These are phyloP conservation scores for Aldrovandia affinis DNA, from an alignment of 2,797 vertebrate genomes.

Conservation along the genomic window DNA sequence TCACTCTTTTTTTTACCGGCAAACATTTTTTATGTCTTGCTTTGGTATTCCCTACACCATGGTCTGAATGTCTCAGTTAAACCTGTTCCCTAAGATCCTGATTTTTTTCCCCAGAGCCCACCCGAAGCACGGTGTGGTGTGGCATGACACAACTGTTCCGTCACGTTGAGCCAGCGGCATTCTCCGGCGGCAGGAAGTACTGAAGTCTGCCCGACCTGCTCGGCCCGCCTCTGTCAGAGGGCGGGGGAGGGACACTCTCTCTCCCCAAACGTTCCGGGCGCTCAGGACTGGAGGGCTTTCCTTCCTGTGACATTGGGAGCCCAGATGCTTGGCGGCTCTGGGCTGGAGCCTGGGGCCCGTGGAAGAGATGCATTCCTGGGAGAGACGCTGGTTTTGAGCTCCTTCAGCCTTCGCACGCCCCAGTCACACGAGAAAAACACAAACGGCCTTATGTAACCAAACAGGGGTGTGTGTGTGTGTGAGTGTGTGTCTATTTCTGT, in stretches of 20 bases:
- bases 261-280: conserved; percentile 54
- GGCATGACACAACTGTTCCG: neutral
- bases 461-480: conserved; percentile 35
- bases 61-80: conserved; percentile 56
- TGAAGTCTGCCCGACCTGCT: conserved; percentile 63
- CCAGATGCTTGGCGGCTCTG: conserved; percentile 67
- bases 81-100: neutral
- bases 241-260: neutral
- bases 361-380: conserved; percentile 60
- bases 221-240: neutral
- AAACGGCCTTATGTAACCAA: conserved; percentile 52
- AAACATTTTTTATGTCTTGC: conserved; percentile 52
- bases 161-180: conserved; percentile 38
- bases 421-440: conserved; percentile 49
- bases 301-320: conserved; percentile 68
- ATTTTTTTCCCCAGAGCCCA: neutral
- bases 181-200: conserved; percentile 63
- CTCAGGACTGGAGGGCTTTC: conserved; percentile 59
- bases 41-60: conserved; percentile 29
- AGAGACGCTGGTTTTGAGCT: conserved; percentile 58
- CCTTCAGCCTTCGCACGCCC: conserved; percentile 36
- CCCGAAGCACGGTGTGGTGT: neutral
- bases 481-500: neutral
- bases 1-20: conserved; percentile 56
- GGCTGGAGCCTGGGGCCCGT: conserved; percentile 55